Conservation (phyloP, 2,888 invertebrate species). For the Drosophila sordidapex region DNA sequence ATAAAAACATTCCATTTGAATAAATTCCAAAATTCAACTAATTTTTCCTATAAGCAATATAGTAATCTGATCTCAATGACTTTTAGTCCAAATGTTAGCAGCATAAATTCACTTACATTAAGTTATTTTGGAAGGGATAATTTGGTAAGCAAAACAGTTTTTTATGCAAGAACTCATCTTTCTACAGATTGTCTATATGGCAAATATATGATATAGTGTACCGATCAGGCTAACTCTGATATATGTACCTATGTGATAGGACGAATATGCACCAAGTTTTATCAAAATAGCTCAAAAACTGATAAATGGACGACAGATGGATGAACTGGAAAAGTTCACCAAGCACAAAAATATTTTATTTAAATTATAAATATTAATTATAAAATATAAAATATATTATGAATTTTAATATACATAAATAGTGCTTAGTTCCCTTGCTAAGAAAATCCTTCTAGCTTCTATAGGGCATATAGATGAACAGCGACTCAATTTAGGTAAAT, state of each 20-base stretch:
- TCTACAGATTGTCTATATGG: rapidly evolving
- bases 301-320: not conserved
- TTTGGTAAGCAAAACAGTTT: rapidly evolving
- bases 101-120: not conserved
- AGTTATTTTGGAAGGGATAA: rapidly evolving
- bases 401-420: not conserved
- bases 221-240: not conserved
- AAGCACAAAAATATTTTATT: not conserved
- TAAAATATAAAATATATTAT: no score
- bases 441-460: no score
- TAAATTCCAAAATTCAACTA: rapidly evolving
- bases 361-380: not conserved
- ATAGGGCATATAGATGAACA: not conserved
- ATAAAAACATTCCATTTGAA: not conserved
- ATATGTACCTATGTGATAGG: not conserved
- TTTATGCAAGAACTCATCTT: not conserved
- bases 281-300: not conserved
- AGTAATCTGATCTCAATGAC: not conserved
- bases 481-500: not conserved
- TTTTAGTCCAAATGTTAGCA: not conserved
- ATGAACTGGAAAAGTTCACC: not conserved
- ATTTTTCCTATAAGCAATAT: not conserved
- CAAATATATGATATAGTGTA: not conserved
- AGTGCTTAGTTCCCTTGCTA: no score
- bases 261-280: not conserved